Evolutionary conservation across 1,140 invertebrate species (phyloP), one percentile per base, ranked within the genome.

Genomic region (Lepeophtheirus salmonis): DNA sequence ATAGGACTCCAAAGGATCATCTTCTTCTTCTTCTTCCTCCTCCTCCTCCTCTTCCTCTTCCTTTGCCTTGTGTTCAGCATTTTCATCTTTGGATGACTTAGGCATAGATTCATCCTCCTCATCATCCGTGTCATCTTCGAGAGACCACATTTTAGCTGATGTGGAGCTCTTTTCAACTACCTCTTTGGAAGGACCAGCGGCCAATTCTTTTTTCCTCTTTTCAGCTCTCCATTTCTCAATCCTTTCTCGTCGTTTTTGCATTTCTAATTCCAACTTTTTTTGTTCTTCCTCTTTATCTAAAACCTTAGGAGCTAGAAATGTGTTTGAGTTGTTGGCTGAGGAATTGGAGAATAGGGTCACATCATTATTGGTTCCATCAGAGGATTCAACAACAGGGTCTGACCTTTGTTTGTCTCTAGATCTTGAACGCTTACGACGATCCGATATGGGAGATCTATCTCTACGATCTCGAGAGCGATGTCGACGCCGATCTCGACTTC

Each of bases 1-100:
- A 68, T 86, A 97, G 4, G 90, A 91, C 80, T 97, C 91, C 3
- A 97, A 73, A 13, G 92, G 89, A 77, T 97, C 92, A 52, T 92
- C 80, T 71, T 95, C 89, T 63, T 89, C 72, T 50, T 72, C 72
- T 13, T 63, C 64, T 63, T 78, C 75, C 53, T 73, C 73, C 23
- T 70, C 70, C 55, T 72, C 72, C 56, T 72, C 69, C 20, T 69
- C 61, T 41, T 67, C 64, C 62, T 67, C 64, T 71, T 95, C 89
- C 63, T 89, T 72, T 51, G 71, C 72, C 13, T 63, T 63, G 63
- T 78, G 75, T 54, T 73, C 73, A 22, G 69, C 70, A 56, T 72
- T 71, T 56, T 72, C 69, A 18, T 69, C 62, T 41, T 67, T 64
- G 62, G 66, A 63, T 66, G 66, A 0, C 64, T 66, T 21, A 58